Percentiles rank a stretch among this genome's conserved stretches.
phyloP scores from a whole-genome alignment of 2,888 invertebrate species.

The Noctua fimbriata region DNA sequence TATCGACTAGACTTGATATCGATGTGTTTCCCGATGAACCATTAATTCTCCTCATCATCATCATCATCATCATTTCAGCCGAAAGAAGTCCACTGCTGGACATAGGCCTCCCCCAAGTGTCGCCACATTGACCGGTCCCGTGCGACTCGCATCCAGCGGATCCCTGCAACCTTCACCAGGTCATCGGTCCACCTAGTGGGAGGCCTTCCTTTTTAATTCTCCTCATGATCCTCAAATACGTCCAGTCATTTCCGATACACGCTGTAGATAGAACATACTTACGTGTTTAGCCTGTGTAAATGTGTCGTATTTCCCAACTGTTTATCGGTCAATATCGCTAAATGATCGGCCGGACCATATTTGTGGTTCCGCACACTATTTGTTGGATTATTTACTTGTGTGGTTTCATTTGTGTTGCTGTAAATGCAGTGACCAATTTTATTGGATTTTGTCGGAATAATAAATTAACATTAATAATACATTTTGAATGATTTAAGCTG shows the following conservation, averaged over 20 bases:
- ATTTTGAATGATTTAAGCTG: background rate
- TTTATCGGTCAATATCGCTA: slow-evolving; percentile 52
- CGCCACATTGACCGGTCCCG: too few species aligned
- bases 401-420: slow-evolving; percentile 28
- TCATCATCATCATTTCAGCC: too few species aligned
- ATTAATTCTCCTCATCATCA: background rate
- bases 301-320: slow-evolving; percentile 32
- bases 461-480: background rate
- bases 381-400: slow-evolving; percentile 27
- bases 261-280: background rate
- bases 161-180: too few species aligned
- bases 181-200: too few species aligned
- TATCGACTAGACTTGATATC: background rate
- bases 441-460: slow-evolving; percentile 9
- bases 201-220: too few species aligned
- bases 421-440: slow-evolving; percentile 6
- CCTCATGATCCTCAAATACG: background rate
- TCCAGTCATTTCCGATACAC: background rate
- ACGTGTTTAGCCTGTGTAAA: slow-evolving; percentile 32
- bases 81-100: too few species aligned
- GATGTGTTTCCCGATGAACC: background rate
- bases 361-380: slow-evolving; percentile 44
- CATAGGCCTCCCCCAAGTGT: too few species aligned
- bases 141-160: too few species aligned
- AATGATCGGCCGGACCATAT: slow-evolving; percentile 45